A percentile compares a stretch with the other conserved stretches of the same genome.
These are phyloP conservation scores for Nesoenas mayeri DNA, from an alignment of 2,113 vertebrate genomes.

Conservation along the genomic window DNA sequence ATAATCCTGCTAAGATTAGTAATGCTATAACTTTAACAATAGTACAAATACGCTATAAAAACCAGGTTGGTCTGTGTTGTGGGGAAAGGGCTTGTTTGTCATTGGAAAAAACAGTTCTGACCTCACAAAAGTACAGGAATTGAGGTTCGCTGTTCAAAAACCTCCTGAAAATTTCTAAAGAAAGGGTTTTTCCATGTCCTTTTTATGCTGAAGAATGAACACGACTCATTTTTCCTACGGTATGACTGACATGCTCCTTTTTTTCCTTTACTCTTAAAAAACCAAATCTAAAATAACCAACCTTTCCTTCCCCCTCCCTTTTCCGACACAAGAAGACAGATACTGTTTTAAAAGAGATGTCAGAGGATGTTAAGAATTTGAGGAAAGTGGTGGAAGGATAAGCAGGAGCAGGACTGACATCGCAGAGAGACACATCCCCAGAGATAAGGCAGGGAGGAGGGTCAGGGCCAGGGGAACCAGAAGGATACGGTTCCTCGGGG, in stretches of 20 bases:
- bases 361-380: neutral
- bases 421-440: neutral
- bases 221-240: neutral
- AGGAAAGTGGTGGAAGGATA: neutral
- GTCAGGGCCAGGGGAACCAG: neutral
- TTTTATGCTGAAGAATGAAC: neutral
- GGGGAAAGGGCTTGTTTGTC: neutral
- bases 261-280: neutral
- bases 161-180: neutral
- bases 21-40: accelerated
- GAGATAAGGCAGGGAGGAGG: neutral
- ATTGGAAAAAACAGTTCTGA: neutral
- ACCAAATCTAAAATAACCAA: neutral
- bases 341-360: neutral
- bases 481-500: neutral
- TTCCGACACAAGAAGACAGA: neutral
- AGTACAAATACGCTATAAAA: neutral
- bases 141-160: neutral
- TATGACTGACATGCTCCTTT: neutral
- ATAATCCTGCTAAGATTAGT: neutral
- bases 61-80: neutral
- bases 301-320: neutral
- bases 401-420: neutral
- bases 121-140: neutral
- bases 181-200: neutral